Conservation (phyloP, 2,113 vertebrate genomes). For the Phrynosoma platyrhinos region DNA sequence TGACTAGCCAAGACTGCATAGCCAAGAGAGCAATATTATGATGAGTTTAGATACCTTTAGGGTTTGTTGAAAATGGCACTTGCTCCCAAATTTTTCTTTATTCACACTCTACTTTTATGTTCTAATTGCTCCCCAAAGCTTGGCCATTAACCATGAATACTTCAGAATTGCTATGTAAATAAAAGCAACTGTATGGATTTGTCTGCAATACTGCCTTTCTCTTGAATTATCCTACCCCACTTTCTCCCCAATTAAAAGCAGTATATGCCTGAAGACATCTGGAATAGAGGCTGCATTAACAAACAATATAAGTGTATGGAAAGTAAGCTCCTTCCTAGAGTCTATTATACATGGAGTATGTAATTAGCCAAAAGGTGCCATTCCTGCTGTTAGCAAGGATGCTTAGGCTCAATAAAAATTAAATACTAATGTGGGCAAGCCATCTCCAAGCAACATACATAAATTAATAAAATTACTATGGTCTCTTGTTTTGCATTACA, state of each 20-base stretch:
- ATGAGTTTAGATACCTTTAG: slow-evolving; percentile 35
- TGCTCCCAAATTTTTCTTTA: slow-evolving; percentile 28
- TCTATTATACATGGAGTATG: slow-evolving; percentile 7
- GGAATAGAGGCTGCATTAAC: slow-evolving; percentile 43
- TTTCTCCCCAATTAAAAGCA: slow-evolving; percentile 57
- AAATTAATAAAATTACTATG: slow-evolving; percentile 49
- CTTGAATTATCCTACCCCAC: slow-evolving; percentile 44
- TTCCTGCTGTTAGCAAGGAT: slow-evolving; percentile 18
- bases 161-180: slow-evolving; percentile 24
- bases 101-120: slow-evolving; percentile 31
- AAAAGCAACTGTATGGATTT: slow-evolving; percentile 45
- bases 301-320: slow-evolving; percentile 57
- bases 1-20: slow-evolving; percentile 30
- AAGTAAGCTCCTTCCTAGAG: slow-evolving; percentile 42
- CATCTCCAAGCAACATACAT: slow-evolving; percentile 40
- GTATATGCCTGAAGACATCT: slow-evolving; percentile 49
- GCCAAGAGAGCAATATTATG: background rate
- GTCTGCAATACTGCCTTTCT: slow-evolving; percentile 37
- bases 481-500: slow-evolving; percentile 47
- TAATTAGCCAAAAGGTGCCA: slow-evolving; percentile 40
- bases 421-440: slow-evolving; percentile 45
- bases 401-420: slow-evolving; percentile 37
- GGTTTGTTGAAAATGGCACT: slow-evolving; percentile 46
- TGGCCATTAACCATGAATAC: slow-evolving; percentile 4
- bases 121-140: slow-evolving; percentile 45